These are phyloP conservation scores for Agelastica alni DNA, from an alignment of 2,888 invertebrate species.

Conservation along the genomic window DNA sequence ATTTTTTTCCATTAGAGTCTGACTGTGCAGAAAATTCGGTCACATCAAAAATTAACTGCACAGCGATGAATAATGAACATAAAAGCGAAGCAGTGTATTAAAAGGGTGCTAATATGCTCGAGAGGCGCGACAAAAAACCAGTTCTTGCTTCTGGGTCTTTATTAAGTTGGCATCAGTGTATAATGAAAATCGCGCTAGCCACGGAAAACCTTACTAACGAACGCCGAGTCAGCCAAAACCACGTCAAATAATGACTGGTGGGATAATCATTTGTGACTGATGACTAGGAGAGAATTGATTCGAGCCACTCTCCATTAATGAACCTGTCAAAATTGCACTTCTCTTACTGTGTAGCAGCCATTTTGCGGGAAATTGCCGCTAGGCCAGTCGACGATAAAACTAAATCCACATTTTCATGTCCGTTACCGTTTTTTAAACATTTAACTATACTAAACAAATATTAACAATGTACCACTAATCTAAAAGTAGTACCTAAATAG, in stretches of 20 bases:
- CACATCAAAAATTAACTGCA: conserved; percentile 21
- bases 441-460: too few relatives aligned
- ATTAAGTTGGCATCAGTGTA: conserved; percentile 25
- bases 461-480: too few relatives aligned
- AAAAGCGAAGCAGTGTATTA: conserved; percentile 23
- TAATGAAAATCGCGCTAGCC: conserved; percentile 28
- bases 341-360: conserved; percentile 8
- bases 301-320: conserved; percentile 48
- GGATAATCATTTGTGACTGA: conserved; percentile 53
- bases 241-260: conserved; percentile 44
- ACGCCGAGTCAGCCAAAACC: conserved; percentile 50
- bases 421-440: too few relatives aligned
- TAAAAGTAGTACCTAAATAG: too few relatives aligned
- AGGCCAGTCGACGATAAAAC: conserved; percentile 8
- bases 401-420: too few relatives aligned
- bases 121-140: conserved; percentile 15
- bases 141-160: conserved; percentile 21
- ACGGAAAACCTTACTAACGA: conserved; percentile 41
- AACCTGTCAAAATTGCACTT: conserved; percentile 36
- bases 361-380: conserved; percentile 7
- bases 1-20: conserved; percentile 10
- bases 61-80: conserved; percentile 24
- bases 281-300: conserved; percentile 51
- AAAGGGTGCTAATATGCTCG: conserved; percentile 22
- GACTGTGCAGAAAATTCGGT: conserved; percentile 10